Percentiles rank a stretch among this genome's conserved stretches.
Evolutionary conservation across 2,113 vertebrate genomes (phyloP).

Genomic region (Podarcis muralis): DNA sequence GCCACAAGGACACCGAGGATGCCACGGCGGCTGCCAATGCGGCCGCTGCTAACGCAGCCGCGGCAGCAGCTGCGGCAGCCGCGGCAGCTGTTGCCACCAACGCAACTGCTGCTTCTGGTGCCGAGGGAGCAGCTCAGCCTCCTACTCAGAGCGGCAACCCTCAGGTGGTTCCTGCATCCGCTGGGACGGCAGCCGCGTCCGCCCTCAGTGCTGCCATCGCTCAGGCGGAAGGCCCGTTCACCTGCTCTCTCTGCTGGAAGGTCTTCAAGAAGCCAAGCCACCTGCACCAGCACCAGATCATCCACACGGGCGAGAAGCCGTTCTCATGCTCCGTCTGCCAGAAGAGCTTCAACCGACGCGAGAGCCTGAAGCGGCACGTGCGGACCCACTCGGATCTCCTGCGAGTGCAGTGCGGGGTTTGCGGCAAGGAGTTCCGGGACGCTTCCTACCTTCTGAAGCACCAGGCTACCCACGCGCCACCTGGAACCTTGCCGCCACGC

Average conservation of each 20-base stretch:
- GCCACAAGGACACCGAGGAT: constrained; percentile 66
- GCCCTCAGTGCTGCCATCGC: not conserved
- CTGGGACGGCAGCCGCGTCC: not conserved
- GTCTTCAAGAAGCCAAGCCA: constrained; percentile 93
- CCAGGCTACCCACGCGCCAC: constrained; percentile 81
- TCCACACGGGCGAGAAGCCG: constrained; percentile 91
- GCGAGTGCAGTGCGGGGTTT: constrained; percentile 86
- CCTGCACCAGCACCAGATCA: constrained; percentile 93
- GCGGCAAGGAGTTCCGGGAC: constrained; percentile 91
- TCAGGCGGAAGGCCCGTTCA: constrained; percentile 65
- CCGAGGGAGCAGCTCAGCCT: not conserved
- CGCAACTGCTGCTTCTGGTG: not conserved
- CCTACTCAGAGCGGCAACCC: not conserved
- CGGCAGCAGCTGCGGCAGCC: fast-evolving
- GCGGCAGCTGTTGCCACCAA: not conserved
- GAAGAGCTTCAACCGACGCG: constrained; percentile 92
- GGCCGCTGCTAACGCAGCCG: not conserved
- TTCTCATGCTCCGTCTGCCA: constrained; percentile 89
- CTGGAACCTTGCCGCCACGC: not conserved
- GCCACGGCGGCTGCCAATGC: not conserved
- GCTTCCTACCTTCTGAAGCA: constrained; percentile 91
- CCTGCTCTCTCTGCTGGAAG: constrained; percentile 91
- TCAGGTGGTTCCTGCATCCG: not conserved
- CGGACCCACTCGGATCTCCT: constrained; percentile 90
- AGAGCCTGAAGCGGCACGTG: constrained; percentile 92